Percentiles rank a stretch among this genome's conserved stretches.
Conservation (phyloP, 2,797 vertebrate species). For the Lagorchestes hirsutus region DNA sequence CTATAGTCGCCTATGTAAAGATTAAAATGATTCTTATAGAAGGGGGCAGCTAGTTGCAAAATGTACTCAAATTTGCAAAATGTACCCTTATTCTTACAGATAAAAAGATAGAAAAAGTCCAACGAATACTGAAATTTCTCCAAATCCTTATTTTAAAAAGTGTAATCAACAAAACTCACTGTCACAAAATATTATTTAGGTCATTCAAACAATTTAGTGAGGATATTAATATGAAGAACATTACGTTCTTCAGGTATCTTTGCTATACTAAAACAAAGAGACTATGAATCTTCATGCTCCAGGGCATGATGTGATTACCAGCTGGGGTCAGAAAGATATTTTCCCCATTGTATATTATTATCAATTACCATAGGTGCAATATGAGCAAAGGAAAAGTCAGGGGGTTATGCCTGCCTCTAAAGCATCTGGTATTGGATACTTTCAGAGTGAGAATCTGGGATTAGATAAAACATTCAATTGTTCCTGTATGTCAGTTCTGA, state of each 20-base stretch:
- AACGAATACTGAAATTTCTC: constrained; percentile 59
- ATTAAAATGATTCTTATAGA: constrained; percentile 39
- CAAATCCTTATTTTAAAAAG: constrained; percentile 56
- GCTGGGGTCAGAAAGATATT: constrained; percentile 72
- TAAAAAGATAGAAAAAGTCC: constrained; percentile 55
- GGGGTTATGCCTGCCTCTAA: constrained; percentile 73
- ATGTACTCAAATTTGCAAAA: background rate
- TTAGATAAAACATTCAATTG: constrained; percentile 63
- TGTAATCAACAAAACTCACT: constrained; percentile 55
- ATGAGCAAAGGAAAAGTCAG: constrained; percentile 67
- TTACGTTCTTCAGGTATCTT: constrained; percentile 59
- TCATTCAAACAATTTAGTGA: constrained; percentile 64
- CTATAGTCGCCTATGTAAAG: constrained; percentile 1
- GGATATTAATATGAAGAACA: constrained; percentile 61
- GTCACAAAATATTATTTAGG: constrained; percentile 58
- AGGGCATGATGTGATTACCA: constrained; percentile 76
- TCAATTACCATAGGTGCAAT: constrained; percentile 76
- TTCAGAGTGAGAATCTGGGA: constrained; percentile 69
- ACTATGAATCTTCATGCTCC: constrained; percentile 72
- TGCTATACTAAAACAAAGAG: constrained; percentile 79
- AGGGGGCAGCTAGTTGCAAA: constrained; percentile 40
- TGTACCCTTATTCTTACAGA: background rate
- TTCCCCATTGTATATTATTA: constrained; percentile 67
- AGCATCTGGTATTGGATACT: constrained; percentile 75
- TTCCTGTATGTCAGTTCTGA: constrained; percentile 68